Evolutionary conservation across 2,113 vertebrate genomes (phyloP).

Genomic region (Caloenas nicobarica): DNA sequence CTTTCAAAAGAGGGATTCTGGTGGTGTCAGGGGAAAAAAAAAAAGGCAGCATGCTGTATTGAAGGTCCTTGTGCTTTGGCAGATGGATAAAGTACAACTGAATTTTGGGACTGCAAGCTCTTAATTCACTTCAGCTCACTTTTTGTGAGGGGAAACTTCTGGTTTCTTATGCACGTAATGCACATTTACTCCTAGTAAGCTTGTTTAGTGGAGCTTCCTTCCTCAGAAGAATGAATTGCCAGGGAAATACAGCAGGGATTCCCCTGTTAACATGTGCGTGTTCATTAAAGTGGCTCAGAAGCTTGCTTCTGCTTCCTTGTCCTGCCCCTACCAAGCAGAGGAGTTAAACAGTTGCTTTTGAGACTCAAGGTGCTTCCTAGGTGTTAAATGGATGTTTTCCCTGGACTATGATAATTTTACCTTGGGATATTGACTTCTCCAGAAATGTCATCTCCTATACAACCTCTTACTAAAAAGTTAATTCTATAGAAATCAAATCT

Average conservation of each 20-base stretch:
- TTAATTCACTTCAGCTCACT: not conserved
- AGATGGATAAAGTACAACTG: not conserved
- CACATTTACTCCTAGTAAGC: not conserved
- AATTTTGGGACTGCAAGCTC: not conserved
- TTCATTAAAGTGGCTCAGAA: not conserved
- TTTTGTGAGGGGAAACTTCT: not conserved
- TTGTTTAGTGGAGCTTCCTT: not conserved
- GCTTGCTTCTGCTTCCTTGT: not conserved
- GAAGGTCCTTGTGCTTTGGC: not conserved
- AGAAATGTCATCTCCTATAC: slow-evolving; percentile 34
- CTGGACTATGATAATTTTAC: slow-evolving; percentile 15
- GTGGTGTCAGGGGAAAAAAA: not conserved
- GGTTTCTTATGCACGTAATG: not conserved
- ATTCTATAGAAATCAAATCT: not conserved
- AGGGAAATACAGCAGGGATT: slow-evolving; percentile 1
- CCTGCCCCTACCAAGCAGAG: not conserved
- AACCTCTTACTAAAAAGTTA: not conserved
- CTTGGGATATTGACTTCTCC: slow-evolving; percentile 35
- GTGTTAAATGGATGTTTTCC: not conserved
- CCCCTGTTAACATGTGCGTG: not conserved
- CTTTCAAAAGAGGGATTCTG: not conserved
- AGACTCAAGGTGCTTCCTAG: slow-evolving; percentile 13
- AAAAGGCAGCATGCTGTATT: not conserved
- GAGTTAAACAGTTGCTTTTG: slow-evolving; percentile 9
- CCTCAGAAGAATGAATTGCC: not conserved